Evolutionary conservation across 2,888 invertebrate species (phyloP), one percentile per base, ranked within the genome.

Genomic region (Mesochorus sp.): DNA sequence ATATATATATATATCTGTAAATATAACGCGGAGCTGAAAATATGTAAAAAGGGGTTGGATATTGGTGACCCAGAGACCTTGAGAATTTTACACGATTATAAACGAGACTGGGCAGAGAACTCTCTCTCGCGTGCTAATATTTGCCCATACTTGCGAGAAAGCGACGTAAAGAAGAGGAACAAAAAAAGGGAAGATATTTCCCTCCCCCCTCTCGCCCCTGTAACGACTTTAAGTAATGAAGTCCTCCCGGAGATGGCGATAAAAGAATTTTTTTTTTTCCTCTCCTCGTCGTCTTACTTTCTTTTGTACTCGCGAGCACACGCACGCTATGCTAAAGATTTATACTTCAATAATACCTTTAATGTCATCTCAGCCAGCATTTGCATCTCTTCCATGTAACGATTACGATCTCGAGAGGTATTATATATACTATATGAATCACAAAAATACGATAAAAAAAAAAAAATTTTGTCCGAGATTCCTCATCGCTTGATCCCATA

Each of bases 1-100:
- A n/a, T n/a, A n/a, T n/a, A n/a, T n/a, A n/a, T n/a, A n/a, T n/a
- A n/a, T n/a, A n/a, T n/a, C n/a, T n/a, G n/a, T n/a, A n/a, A n/a
- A n/a, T n/a, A n/a, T n/a, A n/a, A n/a, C n/a, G n/a, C 3, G 31
- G 66, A 64, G 68, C 73, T 73, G 77, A 72, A 72, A 72, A 61
- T 34, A 42, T 26, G 19, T 26, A 59, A 21, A 21, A 28, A 28
- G 59, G 44, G 31, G 37, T n/a, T n/a, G n/a, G n/a, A n/a, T n/a
- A 44, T 66, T 42, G 47, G 55, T 34, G 26, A 75, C 57, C 49
- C 57, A 42, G 53, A 51, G 51, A 44, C 61, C 76, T 67, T 55
- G 61, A 62, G 39, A 47, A 61, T 72, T 61, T 72, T 76, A 55
- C 49, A 34, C 37, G 67, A 61, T 61, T 61, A n/a, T n/a, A 26